Conservation (phyloP, 1,140 invertebrate species). For the Adoxophyes honmai region DNA sequence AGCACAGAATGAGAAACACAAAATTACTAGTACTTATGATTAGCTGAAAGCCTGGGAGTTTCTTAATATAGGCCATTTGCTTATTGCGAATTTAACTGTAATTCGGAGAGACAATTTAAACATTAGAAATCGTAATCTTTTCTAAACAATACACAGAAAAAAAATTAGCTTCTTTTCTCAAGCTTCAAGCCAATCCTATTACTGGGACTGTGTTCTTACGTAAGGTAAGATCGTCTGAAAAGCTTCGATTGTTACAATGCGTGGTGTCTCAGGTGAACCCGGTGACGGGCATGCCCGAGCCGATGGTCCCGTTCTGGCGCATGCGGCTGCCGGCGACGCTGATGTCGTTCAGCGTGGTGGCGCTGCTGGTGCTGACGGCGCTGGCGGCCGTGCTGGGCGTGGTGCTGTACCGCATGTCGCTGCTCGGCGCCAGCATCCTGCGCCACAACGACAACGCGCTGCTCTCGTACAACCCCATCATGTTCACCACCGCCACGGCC, state of each 20-base stretch:
- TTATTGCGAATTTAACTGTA: no score
- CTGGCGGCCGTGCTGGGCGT: slow-evolving; percentile 93
- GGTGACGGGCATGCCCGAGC: slow-evolving; percentile 88
- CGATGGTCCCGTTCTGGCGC: slow-evolving; percentile 92
- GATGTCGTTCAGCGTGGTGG: slow-evolving; percentile 89
- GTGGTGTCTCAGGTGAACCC: slow-evolving; percentile 77
- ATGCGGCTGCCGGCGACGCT: slow-evolving; percentile 89
- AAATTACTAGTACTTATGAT: no score
- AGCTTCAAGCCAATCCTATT: no score
- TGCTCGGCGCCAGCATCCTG: slow-evolving; percentile 82
- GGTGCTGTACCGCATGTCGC: slow-evolving; percentile 94
- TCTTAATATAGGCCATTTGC: no score
- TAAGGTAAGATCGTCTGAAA: no score
- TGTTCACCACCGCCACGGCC: slow-evolving; percentile 90
- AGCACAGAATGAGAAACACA: no score
- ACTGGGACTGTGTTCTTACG: no score
- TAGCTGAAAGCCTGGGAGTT: no score
- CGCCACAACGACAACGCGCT: slow-evolving; percentile 69
- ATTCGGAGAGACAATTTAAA: no score
- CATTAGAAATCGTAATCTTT: no score
- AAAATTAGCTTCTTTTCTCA: no score
- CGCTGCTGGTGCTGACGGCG: slow-evolving; percentile 88
- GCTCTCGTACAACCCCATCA: slow-evolving; percentile 84
- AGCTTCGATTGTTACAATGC: background rate
- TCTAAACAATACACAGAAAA: no score